Percentiles rank a stretch among this genome's conserved stretches.
Evolutionary conservation across 92 coral and sea anemone species (phyloP).

Genomic region (Paragorgia papillata): DNA sequence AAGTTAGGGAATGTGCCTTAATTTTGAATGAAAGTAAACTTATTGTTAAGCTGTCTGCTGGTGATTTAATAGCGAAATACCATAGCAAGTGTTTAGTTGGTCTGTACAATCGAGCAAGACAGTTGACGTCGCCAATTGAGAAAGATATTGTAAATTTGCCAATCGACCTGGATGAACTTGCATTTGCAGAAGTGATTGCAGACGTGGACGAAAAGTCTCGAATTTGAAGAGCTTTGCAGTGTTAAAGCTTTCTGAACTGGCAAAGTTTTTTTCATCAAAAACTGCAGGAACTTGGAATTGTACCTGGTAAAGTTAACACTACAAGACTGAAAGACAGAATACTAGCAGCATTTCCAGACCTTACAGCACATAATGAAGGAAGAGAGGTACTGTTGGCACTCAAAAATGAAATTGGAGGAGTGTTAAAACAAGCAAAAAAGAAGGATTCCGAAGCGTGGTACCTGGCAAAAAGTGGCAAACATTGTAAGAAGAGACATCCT

Average conservation of each 20-base stretch:
- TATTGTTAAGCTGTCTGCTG: slow-evolving; percentile 45
- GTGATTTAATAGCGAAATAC: slow-evolving; percentile 46
- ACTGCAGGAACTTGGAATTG: background rate
- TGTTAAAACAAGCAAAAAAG: background rate
- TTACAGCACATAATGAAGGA: slow-evolving; percentile 63
- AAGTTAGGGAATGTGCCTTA: slow-evolving; percentile 44
- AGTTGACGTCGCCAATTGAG: background rate
- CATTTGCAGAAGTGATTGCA: background rate
- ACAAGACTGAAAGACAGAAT: slow-evolving; percentile 56
- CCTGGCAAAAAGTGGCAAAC: slow-evolving; percentile 64
- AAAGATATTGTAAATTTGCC: background rate
- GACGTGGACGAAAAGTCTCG: slow-evolving; percentile 51
- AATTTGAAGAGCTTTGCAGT: slow-evolving; percentile 51
- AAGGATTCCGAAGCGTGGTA: slow-evolving; percentile 63
- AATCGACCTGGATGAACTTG: background rate
- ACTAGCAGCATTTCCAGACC: background rate
- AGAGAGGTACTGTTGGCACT: slow-evolving; percentile 58
- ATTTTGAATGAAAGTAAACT: slow-evolving; percentile 48
- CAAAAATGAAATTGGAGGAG: slow-evolving; percentile 64
- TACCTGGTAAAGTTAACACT: slow-evolving; percentile 26
- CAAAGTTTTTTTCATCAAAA: slow-evolving; percentile 45
- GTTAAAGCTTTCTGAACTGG: slow-evolving; percentile 51
- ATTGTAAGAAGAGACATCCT: slow-evolving; percentile 66
- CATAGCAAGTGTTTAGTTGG: background rate
- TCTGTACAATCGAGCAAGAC: slow-evolving; percentile 2